Evolutionary conservation across 2,888 invertebrate genomes (phyloP), one percentile per base, ranked within the genome.

Genomic region (Drosophila emarginata): DNA sequence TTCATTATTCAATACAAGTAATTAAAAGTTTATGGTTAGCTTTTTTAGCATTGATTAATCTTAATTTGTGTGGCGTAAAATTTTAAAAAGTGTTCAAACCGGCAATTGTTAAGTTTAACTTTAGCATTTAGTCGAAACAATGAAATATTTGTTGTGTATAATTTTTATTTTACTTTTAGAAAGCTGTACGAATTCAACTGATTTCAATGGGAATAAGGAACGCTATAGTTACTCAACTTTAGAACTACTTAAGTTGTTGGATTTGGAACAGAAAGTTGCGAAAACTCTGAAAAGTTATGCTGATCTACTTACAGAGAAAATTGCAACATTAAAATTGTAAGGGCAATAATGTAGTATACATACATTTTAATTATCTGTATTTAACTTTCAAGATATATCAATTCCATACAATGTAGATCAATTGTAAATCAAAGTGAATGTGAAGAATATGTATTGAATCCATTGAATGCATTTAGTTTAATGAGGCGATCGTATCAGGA

Each of bases 401-500:
- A 32, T 14, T 72, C 65, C 0, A 23, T 15, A 18, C 51, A 60
- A 12, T 57, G 26, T 50, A 51, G 1, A 5, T 5, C 39, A 4
- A 14, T 23, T 2, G 11, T 50, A 61, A 59, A 14, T 9, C 18
- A 40, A 6, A 11, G 57, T 18, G 51, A 72, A n/a, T 60, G 64
- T 0, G 68, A 68, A 21, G 64, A 59, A 21, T 74, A 65, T 53
- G 57, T 72, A 0, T 62, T 57, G 2, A 74, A 72, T 63, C 74
- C 74, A 0, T 32, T 74, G 4, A 72, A 68, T 59, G 72, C 72
- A 4, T 70, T 70, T 50, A 52, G 62, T 26, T 37, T 70, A 2
- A 15, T 70, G 5, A 62, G 67, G 23, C 36, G 69, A 11, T 59
- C 67, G 4, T 63, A 70, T 67, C 9, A 67, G n/a, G 70, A 70